Conservation (phyloP, 2,113 vertebrate genomes). For the Pluvianellus socialis region DNA sequence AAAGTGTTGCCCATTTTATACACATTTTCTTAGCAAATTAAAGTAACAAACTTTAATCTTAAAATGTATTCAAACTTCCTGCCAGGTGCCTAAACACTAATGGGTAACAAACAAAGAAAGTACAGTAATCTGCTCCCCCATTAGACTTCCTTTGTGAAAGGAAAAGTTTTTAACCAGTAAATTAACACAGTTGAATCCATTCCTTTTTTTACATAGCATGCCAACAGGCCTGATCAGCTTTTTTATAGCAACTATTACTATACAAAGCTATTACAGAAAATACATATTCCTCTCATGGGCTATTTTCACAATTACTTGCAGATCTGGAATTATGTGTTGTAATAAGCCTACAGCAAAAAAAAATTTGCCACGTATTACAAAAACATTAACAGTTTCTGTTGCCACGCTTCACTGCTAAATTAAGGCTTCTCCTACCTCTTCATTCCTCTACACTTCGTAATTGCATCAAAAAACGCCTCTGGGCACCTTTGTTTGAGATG, state of each 20-base stretch:
- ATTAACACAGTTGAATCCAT: background rate
- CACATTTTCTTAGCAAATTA: slow-evolving; percentile 12
- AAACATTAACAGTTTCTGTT: background rate
- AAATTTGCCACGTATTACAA: background rate
- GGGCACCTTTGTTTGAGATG: background rate
- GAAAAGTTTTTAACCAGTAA: slow-evolving; percentile 60
- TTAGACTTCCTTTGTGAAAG: slow-evolving; percentile 61
- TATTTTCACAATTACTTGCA: background rate
- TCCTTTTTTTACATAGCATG: background rate
- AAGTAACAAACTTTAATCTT: slow-evolving; percentile 62
- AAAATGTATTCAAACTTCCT: slow-evolving; percentile 75
- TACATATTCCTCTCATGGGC: background rate
- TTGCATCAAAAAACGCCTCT: background rate
- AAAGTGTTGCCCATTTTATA: background rate
- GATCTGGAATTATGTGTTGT: background rate
- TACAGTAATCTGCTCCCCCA: slow-evolving; percentile 39
- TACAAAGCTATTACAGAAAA: background rate
- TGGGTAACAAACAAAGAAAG: slow-evolving; percentile 69
- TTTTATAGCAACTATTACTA: background rate
- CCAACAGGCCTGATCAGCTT: background rate
- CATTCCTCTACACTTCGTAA: background rate
- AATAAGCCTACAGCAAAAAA: background rate
- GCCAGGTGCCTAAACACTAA: slow-evolving; percentile 74
- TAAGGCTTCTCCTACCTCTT: background rate
- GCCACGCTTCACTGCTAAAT: background rate